Base-by-base conservation (phyloP, 2,888 invertebrate genomes). In the Erebia aethiops region DNA sequence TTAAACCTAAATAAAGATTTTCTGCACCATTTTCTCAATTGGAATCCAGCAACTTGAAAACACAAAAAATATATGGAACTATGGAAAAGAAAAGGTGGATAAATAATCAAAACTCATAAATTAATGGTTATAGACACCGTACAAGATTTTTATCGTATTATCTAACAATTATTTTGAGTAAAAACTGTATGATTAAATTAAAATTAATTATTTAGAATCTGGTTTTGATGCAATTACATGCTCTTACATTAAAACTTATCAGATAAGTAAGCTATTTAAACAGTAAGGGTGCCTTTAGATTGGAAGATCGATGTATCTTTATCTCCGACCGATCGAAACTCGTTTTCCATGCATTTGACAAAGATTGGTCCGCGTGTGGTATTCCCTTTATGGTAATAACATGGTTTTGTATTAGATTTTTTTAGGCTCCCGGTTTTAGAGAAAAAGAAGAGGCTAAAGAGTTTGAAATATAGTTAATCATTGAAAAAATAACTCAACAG, bases 291-390 rank as follows among this genome's bases (percentile, higher is more conserved):
- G 72, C 68, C 62, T 70, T 64, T 64, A 72, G 71, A 76, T 76
- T 74, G 72, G 26, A 58, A 69, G 67, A 74, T 75, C 75, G 72
- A 74, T 74, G 75, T 76, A 73, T 64, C 69, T 72, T 77, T 75
- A 77, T 76, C 77, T 73, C 5, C 66, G 70, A 72, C 54, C 67
- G 69, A 73, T 74, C 71, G 69, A 56, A 73, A 74, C 77, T 72
- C 70, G 76, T 76, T 76, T 69, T 71, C 69, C 60, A 64, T 72
- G 57, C 69, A 71, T 69, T 74, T 71, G 71, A 71, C 73, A 74
- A 70, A 73, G 72, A 73, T 73, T 68, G 73, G 71, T 67, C 71
- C 70, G 60, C 65, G 72, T 73, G 69, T 73, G 73, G 71, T 70
- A 54, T 71, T 63, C 46, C 61, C 54, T 52, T 69, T 69, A 69